Evolutionary conservation across 2,113 vertebrate genomes (phyloP).

Genomic region (Nannospalax galili): DNA sequence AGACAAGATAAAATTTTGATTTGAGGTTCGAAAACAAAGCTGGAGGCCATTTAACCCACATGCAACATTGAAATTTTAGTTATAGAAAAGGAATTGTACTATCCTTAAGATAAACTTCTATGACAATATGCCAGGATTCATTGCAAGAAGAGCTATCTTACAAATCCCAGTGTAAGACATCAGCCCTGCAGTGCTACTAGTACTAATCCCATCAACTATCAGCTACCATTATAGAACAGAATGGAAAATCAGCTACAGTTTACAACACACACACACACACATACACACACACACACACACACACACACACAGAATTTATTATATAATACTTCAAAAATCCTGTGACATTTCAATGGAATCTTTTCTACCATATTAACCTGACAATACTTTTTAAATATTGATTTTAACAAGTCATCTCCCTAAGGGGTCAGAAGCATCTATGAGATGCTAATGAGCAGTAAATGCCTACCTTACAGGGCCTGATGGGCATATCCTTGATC

Average conservation of each 20-base stretch:
- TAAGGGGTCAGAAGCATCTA: background rate
- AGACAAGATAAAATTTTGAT: background rate
- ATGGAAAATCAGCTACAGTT: background rate
- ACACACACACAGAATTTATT: background rate
- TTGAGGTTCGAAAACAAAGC: background rate
- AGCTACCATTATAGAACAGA: background rate
- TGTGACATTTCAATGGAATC: constrained; percentile 13
- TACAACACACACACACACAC: background rate
- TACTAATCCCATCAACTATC: background rate
- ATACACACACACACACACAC: too few species aligned
- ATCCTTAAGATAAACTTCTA: background rate
- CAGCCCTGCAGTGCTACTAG: background rate
- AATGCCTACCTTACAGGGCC: background rate
- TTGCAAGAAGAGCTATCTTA: background rate
- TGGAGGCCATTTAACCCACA: background rate
- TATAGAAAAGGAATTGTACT: constrained; percentile 8
- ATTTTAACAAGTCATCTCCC: constrained; percentile 8
- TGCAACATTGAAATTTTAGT: background rate
- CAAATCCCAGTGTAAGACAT: background rate
- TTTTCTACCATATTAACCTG: constrained; percentile 10
- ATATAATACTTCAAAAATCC: background rate
- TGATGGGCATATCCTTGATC: background rate
- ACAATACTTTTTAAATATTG: background rate
- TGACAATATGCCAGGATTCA: background rate
- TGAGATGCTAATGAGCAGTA: background rate